Conservation (phyloP, 2,888 invertebrate species). For the Trichogramma dendrolimi region DNA sequence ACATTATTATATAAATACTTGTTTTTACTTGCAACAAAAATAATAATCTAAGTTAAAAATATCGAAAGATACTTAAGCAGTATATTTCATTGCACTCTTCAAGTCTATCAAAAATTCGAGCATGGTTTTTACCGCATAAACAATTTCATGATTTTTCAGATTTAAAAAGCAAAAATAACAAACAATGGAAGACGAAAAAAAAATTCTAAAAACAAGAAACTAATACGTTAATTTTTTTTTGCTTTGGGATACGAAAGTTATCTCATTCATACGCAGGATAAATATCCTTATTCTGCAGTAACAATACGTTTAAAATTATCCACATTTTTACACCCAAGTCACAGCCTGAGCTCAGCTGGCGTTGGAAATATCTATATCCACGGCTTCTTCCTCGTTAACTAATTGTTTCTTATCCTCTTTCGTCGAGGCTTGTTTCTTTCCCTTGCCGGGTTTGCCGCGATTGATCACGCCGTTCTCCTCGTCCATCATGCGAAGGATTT, state of each 20-base stretch:
- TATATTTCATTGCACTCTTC: conserved; percentile 1
- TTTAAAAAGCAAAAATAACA: too few species aligned
- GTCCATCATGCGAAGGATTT: conserved; percentile 93
- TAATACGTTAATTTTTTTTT: too few species aligned
- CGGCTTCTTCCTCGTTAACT: conserved; percentile 49
- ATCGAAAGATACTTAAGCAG: conserved; percentile 1
- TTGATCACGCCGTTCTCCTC: conserved; percentile 83
- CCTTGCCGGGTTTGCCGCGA: conserved; percentile 56
- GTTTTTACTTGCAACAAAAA: conserved; percentile 15
- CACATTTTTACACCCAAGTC: background rate
- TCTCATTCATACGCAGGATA: too few species aligned
- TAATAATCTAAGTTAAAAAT: conserved; percentile 5
- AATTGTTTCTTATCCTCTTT: conserved; percentile 54
- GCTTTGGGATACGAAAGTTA: too few species aligned
- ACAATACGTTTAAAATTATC: background rate
- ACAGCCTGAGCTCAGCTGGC: conserved; percentile 40
- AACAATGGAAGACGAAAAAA: too few species aligned
- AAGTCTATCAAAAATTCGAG: conserved; percentile 3
- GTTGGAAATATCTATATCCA: conserved; percentile 48
- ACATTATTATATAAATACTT: background rate
- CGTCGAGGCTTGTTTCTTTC: conserved; percentile 46
- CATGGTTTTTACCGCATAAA: too few species aligned
- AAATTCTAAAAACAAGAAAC: too few species aligned
- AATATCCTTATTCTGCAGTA: background rate
- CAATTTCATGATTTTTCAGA: too few species aligned